phyloP scores from a whole-genome alignment of 1,140 invertebrate genomes.

The Sitophilus oryzae region DNA sequence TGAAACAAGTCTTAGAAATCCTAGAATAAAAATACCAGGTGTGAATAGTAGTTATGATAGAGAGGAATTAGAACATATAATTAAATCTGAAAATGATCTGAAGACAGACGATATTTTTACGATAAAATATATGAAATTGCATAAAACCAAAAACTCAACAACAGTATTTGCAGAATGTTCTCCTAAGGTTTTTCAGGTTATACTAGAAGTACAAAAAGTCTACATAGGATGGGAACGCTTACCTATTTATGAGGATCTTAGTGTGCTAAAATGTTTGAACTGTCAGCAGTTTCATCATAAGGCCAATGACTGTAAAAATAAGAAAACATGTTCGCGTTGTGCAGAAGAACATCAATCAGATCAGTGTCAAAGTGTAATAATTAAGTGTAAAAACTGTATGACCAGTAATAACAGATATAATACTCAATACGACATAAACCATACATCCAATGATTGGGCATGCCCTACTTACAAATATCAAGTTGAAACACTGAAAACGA shows the following conservation, averaged over 20 bases:
- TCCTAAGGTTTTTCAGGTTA: slow-evolving; percentile 2
- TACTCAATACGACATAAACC: slow-evolving; percentile 4
- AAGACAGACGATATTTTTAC: neutral
- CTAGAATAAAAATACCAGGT: slow-evolving; percentile 1
- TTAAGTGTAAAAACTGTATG: slow-evolving; percentile 13
- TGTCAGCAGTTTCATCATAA: slow-evolving; percentile 16
- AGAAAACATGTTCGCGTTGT: slow-evolving; percentile 1
- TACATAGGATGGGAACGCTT: slow-evolving; percentile 1
- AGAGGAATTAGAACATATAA: neutral
- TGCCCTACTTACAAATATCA: slow-evolving; percentile 1
- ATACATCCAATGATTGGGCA: neutral
- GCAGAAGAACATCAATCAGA: slow-evolving; percentile 2
- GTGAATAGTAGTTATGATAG: neutral
- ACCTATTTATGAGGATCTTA: neutral
- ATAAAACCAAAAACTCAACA: neutral
- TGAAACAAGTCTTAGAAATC: slow-evolving; percentile 1
- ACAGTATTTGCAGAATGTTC: slow-evolving; percentile 6
- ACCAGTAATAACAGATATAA: slow-evolving; percentile 11
- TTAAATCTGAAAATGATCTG: slow-evolving; percentile 5
- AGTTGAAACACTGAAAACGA: neutral
- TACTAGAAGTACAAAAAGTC: slow-evolving; percentile 1
- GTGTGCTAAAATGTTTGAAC: slow-evolving; percentile 14
- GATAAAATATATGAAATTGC: slow-evolving; percentile 1
- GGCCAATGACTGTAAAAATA: slow-evolving; percentile 9
- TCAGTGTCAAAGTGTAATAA: slow-evolving; percentile 3